A percentile compares a stretch with the other conserved stretches of the same genome.
Evolutionary conservation across 2,797 vertebrate species (phyloP).

Genomic region (Gambusia yucatana): DNA sequence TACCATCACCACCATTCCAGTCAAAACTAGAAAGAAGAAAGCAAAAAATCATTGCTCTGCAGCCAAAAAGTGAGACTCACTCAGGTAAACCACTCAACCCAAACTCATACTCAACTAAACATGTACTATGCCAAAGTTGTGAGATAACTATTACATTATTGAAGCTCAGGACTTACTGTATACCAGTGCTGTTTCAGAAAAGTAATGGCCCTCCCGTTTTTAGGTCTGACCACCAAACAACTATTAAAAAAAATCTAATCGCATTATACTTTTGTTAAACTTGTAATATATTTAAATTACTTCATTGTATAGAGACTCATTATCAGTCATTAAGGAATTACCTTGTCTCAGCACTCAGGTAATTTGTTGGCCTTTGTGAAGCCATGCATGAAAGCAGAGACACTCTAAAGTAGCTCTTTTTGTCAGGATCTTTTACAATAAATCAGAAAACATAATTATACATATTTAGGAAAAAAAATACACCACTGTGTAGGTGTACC

Average conservation of each 20-base stretch:
- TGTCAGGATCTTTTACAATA: slow-evolving; percentile 45
- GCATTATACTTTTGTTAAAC: slow-evolving; percentile 25
- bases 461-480: slow-evolving; percentile 17
- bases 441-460: slow-evolving; percentile 25
- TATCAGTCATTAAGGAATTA: slow-evolving; percentile 46
- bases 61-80: not conserved
- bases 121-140: not conserved
- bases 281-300: slow-evolving; percentile 30
- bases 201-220: not conserved
- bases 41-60: not conserved
- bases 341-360: slow-evolving; percentile 25
- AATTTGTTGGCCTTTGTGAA: slow-evolving; percentile 41
- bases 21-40: not conserved
- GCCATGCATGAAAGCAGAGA: slow-evolving; percentile 8
- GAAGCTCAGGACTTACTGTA: not conserved
- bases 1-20: not conserved
- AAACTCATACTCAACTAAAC: not conserved
- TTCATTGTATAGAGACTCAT: slow-evolving; percentile 33
- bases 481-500: slow-evolving; percentile 38
- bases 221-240: slow-evolving; percentile 5
- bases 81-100: not conserved
- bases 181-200: slow-evolving; percentile 8
- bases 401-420: not conserved
- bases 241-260: slow-evolving; percentile 16
- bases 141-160: not conserved